A percentile compares a stretch with the other conserved stretches of the same genome.
These are phyloP conservation scores for Pelosia muscerda DNA, from an alignment of 2,888 invertebrate genomes.

Conservation along the genomic window DNA sequence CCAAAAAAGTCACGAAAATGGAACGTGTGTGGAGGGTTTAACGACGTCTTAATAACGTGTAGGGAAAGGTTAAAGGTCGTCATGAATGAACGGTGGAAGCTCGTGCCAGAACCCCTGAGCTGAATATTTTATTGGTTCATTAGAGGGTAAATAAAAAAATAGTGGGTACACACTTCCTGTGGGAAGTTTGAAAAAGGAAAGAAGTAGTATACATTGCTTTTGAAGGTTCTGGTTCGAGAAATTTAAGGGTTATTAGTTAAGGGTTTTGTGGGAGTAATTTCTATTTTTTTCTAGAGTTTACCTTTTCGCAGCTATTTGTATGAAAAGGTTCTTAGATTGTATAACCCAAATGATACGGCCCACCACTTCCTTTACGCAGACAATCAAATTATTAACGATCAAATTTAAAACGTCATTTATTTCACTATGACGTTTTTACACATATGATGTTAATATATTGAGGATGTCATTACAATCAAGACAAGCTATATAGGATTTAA, in stretches of 20 bases:
- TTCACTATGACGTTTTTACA: too few species aligned
- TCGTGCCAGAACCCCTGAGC: conserved; percentile 48
- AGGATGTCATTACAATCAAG: too few species aligned
- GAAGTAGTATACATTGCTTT: neutral
- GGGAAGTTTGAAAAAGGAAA: neutral
- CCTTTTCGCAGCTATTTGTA: too few species aligned
- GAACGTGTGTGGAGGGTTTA: conserved; percentile 80
- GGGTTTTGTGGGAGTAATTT: too few species aligned
- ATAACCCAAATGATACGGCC: too few species aligned
- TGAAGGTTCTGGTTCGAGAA: neutral
- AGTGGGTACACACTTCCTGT: neutral
- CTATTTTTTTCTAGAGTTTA: too few species aligned
- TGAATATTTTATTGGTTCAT: conserved; percentile 57
- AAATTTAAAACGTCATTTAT: too few species aligned
- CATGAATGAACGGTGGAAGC: conserved; percentile 52
- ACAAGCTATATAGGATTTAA: too few species aligned
- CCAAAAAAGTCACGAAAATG: conserved; percentile 77
- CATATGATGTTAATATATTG: too few species aligned
- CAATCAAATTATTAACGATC: too few species aligned
- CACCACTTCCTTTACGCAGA: too few species aligned
- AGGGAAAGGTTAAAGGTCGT: conserved; percentile 60
- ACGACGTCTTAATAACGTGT: conserved; percentile 71
- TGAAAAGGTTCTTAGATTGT: too few species aligned
- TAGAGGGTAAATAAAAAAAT: conserved; percentile 19
- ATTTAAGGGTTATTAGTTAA: neutral